Conservation (phyloP, 1,140 invertebrate genomes). For the Anastrepha ludens region DNA sequence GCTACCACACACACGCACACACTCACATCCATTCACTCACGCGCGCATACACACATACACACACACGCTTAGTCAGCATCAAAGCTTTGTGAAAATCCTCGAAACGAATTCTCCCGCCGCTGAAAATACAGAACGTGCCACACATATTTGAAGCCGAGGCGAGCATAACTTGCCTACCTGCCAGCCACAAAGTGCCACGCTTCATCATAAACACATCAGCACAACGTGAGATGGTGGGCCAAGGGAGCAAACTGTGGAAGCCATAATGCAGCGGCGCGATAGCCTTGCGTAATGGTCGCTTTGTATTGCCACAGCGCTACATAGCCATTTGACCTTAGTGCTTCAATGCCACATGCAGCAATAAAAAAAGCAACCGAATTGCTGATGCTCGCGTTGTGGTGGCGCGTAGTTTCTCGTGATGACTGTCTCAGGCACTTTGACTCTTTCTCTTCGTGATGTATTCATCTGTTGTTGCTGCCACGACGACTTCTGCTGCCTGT, state of each 20-base stretch:
- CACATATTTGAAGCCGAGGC: conserved; percentile 62
- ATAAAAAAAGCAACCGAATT: neutral
- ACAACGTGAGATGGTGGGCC: neutral
- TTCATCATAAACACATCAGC: conserved; percentile 73
- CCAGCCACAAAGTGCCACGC: conserved; percentile 24
- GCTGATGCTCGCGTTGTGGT: neutral
- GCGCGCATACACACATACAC: neutral
- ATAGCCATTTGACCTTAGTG: neutral
- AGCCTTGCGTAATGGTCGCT: conserved; percentile 9
- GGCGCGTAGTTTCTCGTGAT: neutral
- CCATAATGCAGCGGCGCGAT: neutral
- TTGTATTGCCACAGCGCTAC: neutral
- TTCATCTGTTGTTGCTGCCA: neutral
- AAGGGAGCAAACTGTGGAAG: conserved; percentile 6
- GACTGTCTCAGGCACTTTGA: conserved; percentile 11
- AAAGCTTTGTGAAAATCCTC: conserved; percentile 15
- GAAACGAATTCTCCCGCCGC: conserved; percentile 68
- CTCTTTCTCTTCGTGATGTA: neutral
- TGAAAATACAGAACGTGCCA: conserved; percentile 70
- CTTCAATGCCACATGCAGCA: neutral
- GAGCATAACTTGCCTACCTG: neutral
- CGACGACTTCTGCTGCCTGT: neutral
- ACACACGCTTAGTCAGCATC: too few relatives aligned
- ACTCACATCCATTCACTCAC: neutral
- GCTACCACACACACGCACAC: neutral